Evolutionary conservation across 2,888 invertebrate genomes (phyloP), one percentile per base, ranked within the genome.

Genomic region (Ophraella communa): DNA sequence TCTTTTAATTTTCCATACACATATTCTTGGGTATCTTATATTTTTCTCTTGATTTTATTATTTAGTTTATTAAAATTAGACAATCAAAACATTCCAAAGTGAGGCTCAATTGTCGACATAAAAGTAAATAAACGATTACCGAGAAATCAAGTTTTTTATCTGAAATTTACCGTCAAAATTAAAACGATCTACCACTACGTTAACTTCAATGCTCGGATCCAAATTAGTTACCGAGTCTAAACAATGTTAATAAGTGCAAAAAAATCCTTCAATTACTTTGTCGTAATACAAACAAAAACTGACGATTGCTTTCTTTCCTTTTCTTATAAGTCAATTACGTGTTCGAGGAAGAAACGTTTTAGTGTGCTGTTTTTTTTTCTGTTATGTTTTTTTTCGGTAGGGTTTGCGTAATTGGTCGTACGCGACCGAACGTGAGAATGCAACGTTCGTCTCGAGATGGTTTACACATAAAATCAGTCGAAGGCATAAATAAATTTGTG

Each of bases 391-490:
- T 70, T 70, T 70, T 67, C 51, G 45, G 39, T 47, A 21, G 59
- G 63, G 62, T 66, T 68, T 64, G 63, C 53, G 62, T 70, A 70
- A 70, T 70, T 70, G 67, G 60, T 62, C 63, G 67, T 65, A 63
- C 57, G 64, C 64, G 45, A 60, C 45, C 60, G 63, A 52, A 69
- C 71, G 71, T 68, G 69, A 72, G 72, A 71, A 72, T 71, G 58
- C 65, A 68, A 55, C 68, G 66, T 66, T 71, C 65, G 67, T 69
- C 67, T 66, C 62, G 62, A 67, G 66, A 21, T 66, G 64, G 69
- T 71, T 69, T 71, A 64, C 71, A 67, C 71, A 68, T 69, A 67
- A 72, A 72, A 66, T 55, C 69, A 67, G 67, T 27, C 68, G 66
- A 62, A 67, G 65, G 67, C 70, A 70, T 57, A 71, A 70, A 71